Conservation (phyloP, 37 sponge, comb jelly and placozoan species). For the Sycon ciliatum region DNA sequence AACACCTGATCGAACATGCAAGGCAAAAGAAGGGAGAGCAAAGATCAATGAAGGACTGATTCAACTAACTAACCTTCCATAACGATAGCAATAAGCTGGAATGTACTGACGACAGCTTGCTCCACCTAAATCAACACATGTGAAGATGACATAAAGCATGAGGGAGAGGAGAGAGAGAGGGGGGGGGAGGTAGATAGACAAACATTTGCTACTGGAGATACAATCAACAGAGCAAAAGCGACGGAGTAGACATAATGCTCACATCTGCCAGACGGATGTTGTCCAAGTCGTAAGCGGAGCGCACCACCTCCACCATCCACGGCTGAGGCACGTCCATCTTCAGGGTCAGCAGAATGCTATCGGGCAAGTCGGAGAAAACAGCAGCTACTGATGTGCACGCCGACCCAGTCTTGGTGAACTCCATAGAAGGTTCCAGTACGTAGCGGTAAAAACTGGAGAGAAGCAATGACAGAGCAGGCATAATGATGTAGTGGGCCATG, state of each 20-base stretch:
- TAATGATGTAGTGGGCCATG: background rate
- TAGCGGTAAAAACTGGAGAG: constrained; percentile 68
- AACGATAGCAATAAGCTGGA: constrained; percentile 69
- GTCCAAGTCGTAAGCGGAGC: constrained; percentile 76
- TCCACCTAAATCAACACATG: constrained; percentile 18
- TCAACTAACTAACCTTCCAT: constrained; percentile 69
- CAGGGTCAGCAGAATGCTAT: constrained; percentile 66
- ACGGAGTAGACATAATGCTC: background rate
- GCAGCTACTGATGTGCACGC: constrained; percentile 15
- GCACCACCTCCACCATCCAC: constrained; percentile 76
- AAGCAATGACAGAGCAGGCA: background rate
- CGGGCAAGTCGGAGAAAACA: constrained; percentile 65
- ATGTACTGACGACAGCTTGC: constrained; percentile 62
- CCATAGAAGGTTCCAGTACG: constrained; percentile 71
- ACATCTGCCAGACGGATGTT: constrained; percentile 70
- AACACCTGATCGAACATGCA: too few relatives aligned
- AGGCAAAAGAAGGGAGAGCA: too few relatives aligned
- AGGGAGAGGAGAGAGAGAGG: too few relatives aligned
- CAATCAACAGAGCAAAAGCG: too few relatives aligned
- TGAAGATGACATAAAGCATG: too few relatives aligned
- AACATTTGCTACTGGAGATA: too few relatives aligned
- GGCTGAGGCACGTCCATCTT: constrained; percentile 67
- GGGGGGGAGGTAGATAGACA: too few relatives aligned
- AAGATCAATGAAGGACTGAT: too few relatives aligned
- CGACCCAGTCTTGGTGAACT: constrained; percentile 43